Evolutionary conservation across 2,113 vertebrate genomes (phyloP).

Genomic region (Lamprotornis superbus): DNA sequence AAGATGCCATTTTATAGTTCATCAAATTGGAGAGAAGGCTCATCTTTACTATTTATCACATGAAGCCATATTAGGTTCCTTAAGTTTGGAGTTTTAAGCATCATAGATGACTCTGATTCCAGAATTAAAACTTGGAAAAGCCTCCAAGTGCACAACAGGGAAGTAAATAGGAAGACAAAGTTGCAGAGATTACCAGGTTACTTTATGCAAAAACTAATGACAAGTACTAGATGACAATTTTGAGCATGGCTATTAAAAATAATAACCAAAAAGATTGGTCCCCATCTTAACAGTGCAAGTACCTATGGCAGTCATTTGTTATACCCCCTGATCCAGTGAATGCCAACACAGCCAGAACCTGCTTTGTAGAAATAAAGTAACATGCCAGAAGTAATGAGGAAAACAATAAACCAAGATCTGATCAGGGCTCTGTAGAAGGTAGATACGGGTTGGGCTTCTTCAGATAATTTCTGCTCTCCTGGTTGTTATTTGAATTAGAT

Average conservation of each 20-base stretch:
- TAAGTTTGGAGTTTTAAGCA: background rate
- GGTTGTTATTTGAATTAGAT: background rate
- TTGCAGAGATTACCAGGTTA: background rate
- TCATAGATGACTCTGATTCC: background rate
- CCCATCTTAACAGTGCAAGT: background rate
- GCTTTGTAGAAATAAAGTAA: background rate
- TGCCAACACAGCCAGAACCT: background rate
- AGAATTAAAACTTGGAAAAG: background rate
- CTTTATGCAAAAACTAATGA: background rate
- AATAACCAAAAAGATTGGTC: background rate
- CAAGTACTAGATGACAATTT: background rate
- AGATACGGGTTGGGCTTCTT: background rate
- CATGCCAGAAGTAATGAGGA: background rate
- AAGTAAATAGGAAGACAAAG: background rate
- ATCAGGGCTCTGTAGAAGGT: background rate
- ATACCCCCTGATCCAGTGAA: background rate
- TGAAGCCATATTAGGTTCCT: background rate
- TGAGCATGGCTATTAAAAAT: background rate
- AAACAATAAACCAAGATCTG: background rate
- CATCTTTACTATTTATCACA: background rate
- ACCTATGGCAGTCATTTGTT: background rate
- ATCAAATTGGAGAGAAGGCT: background rate
- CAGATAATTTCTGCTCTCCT: background rate
- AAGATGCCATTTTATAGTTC: background rate
- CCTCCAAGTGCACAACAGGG: background rate